Conservation (phyloP, 2,888 invertebrate species). For the Hartigia nigra region DNA sequence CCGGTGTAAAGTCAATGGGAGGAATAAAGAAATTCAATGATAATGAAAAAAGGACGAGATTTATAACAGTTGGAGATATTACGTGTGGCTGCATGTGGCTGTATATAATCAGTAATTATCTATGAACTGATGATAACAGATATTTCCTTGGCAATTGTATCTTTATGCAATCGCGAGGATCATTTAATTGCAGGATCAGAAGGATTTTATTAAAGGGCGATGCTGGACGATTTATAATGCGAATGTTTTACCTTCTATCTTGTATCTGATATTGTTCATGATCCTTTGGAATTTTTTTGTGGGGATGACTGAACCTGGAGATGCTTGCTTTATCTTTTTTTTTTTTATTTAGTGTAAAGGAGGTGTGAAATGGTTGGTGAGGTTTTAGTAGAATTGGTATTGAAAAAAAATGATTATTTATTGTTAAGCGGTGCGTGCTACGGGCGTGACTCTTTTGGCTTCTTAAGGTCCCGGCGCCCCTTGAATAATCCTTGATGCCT, state of each 20-base stretch:
- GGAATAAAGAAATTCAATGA: not conserved
- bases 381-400: not conserved
- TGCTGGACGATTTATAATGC: not conserved
- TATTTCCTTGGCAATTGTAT: not conserved
- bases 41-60: not conserved
- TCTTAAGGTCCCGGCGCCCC: not conserved
- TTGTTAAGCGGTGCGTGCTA: not conserved
- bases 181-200: not conserved
- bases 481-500: not conserved
- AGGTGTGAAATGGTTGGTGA: not conserved
- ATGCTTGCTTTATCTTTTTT: not conserved
- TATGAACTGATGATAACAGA: not conserved
- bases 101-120: not conserved
- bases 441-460: not conserved
- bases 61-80: not conserved
- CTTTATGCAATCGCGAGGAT: not conserved
- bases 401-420: not conserved
- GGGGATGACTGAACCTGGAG: not conserved
- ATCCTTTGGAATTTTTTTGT: not conserved
- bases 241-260: not conserved
- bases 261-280: not conserved
- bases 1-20: not conserved
- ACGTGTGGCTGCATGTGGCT: not conserved
- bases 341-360: not conserved
- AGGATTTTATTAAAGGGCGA: not conserved